phyloP scores from a whole-genome alignment of 2,888 invertebrate genomes.

The Erannis defoliaria region DNA sequence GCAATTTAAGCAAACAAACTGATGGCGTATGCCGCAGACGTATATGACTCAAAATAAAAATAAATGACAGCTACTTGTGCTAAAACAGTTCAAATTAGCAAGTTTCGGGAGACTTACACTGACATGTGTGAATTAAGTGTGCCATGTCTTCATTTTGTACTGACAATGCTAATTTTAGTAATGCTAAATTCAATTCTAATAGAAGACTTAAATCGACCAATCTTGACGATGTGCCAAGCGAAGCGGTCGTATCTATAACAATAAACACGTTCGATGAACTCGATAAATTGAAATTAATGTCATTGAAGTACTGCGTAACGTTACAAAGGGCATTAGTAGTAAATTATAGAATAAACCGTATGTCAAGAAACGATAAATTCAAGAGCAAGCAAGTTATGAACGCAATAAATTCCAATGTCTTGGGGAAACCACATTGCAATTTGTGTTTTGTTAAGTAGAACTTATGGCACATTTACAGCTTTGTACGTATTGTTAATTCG shows the following conservation, averaged over 20 bases:
- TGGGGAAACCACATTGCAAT: slow-evolving; percentile 53
- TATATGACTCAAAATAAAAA: slow-evolving; percentile 63
- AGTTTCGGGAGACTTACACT: not conserved
- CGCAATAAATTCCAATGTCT: slow-evolving; percentile 54
- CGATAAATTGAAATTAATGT: slow-evolving; percentile 45
- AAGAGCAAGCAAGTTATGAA: slow-evolving; percentile 55
- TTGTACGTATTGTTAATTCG: not conserved
- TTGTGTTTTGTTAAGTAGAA: slow-evolving; percentile 39
- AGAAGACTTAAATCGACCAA: slow-evolving; percentile 49
- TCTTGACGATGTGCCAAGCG: slow-evolving; percentile 65
- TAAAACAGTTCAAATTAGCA: slow-evolving; percentile 35
- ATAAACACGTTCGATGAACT: slow-evolving; percentile 62
- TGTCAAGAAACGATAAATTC: slow-evolving; percentile 54
- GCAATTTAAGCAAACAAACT: slow-evolving; percentile 65
- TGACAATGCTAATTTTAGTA: slow-evolving; percentile 42
- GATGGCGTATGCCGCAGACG: slow-evolving; percentile 58
- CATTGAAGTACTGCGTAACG: slow-evolving; percentile 27
- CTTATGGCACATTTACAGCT: slow-evolving; percentile 13
- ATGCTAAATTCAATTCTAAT: slow-evolving; percentile 51
- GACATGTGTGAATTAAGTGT: slow-evolving; percentile 6
- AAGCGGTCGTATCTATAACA: slow-evolving; percentile 53
- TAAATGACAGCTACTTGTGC: slow-evolving; percentile 41
- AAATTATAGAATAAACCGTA: slow-evolving; percentile 49
- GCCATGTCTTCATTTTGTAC: slow-evolving; percentile 23
- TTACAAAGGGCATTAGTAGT: slow-evolving; percentile 49